These are phyloP conservation scores for Hemiscyllium ocellatum DNA, from an alignment of 2,113 vertebrate genomes.

Conservation along the genomic window DNA sequence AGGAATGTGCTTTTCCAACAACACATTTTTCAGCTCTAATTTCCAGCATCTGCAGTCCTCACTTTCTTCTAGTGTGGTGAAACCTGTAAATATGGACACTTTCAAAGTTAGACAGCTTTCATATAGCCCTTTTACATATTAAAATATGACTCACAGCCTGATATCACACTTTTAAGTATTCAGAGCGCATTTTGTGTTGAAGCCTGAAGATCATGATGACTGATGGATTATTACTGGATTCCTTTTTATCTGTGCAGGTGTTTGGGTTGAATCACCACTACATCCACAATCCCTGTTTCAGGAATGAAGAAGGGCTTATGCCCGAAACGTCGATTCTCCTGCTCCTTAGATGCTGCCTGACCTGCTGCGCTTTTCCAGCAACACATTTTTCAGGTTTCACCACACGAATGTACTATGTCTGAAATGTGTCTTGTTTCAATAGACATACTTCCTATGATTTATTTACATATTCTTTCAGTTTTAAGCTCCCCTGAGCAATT, in stretches of 20 bases:
- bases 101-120: neutral
- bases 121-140: neutral
- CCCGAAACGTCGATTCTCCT: too few species aligned
- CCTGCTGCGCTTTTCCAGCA: too few species aligned
- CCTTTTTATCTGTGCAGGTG: neutral
- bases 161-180: neutral
- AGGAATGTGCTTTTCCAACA: too few species aligned
- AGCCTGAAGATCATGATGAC: neutral
- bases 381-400: too few species aligned
- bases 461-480: neutral
- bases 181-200: neutral
- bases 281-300: neutral
- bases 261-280: neutral
- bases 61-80: neutral
- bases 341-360: too few species aligned
- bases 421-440: neutral
- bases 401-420: neutral
- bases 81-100: neutral
- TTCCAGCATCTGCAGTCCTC: too few species aligned
- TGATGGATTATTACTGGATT: neutral
- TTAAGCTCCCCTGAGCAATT: neutral
- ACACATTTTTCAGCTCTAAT: too few species aligned
- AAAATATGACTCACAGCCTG: neutral
- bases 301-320: too few species aligned
- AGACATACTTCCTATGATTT: neutral